Evolutionary conservation across 2,888 invertebrate species (phyloP).

Genomic region (Zaprionus lineosus): DNA sequence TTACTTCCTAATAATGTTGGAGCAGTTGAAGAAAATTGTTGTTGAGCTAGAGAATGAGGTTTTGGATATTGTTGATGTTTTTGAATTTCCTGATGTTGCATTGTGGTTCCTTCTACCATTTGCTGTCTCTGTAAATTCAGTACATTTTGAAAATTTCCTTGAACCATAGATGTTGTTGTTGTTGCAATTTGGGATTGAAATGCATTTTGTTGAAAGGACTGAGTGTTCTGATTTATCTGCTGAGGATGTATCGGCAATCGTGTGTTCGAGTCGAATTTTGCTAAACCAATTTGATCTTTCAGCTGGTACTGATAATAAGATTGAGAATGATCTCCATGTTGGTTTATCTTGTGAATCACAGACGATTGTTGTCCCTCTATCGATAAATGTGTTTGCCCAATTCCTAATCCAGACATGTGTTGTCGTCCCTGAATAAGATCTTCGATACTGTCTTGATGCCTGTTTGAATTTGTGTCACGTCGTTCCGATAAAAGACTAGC

Average conservation of each 20-base stretch:
- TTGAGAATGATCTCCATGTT: conserved; percentile 50
- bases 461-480: conserved; percentile 8
- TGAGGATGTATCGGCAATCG: conserved; percentile 44
- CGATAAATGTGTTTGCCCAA: conserved; percentile 42
- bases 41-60: conserved; percentile 57
- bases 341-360: conserved; percentile 34
- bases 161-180: conserved; percentile 52
- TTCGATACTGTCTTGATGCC: conserved; percentile 6
- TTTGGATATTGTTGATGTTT: conserved; percentile 36
- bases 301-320: conserved; percentile 25
- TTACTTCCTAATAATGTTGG: conserved; percentile 21
- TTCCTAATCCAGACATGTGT: not conserved
- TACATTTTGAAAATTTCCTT: conserved; percentile 75
- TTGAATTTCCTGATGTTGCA: conserved; percentile 32
- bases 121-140: conserved; percentile 69
- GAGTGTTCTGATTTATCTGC: conserved; percentile 14
- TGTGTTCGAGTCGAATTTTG: conserved; percentile 16
- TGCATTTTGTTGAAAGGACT: conserved; percentile 16
- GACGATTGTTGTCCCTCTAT: conserved; percentile 36
- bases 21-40: conserved; percentile 11
- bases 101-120: conserved; percentile 37
- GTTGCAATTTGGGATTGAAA: conserved; percentile 35
- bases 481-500: conserved; percentile 1
- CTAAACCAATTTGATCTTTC: conserved; percentile 28
- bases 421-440: conserved; percentile 12